Evolutionary conservation across 1,140 invertebrate genomes (phyloP).

Genomic region (Dufourea novaeangliae): DNA sequence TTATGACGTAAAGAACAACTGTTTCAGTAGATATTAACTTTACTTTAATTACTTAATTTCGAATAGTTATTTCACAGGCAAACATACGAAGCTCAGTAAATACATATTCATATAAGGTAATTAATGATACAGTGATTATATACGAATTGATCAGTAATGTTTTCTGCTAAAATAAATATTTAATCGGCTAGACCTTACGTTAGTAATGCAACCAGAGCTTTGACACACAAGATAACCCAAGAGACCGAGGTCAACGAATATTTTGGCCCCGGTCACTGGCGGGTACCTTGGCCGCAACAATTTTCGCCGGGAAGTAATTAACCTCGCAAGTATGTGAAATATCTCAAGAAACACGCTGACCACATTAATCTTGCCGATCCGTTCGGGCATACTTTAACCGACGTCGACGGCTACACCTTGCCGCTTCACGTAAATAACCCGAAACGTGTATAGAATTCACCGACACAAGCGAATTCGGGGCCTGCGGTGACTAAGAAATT

Average conservation of each 20-base stretch:
- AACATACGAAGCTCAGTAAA: too few species aligned
- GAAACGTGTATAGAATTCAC: slow-evolving; percentile 2
- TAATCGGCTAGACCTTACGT: not conserved
- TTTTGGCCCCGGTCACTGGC: not conserved
- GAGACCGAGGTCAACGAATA: not conserved
- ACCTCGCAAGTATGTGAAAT: slow-evolving; percentile 78
- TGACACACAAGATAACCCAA: not conserved
- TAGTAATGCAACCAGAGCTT: not conserved
- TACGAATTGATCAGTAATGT: too few species aligned
- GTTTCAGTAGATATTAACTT: too few species aligned
- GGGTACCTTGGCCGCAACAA: slow-evolving; percentile 68
- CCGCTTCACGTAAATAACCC: slow-evolving; percentile 21
- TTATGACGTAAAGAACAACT: not conserved
- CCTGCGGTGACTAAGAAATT: not conserved
- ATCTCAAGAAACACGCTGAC: slow-evolving; percentile 79
- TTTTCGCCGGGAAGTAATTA: slow-evolving; percentile 75
- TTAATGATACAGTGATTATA: too few species aligned
- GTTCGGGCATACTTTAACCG: slow-evolving; percentile 62
- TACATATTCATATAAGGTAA: not conserved
- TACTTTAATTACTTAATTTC: too few species aligned
- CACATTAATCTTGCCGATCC: slow-evolving; percentile 77
- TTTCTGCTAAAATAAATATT: not conserved
- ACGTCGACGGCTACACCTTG: not conserved
- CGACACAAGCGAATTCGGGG: not conserved
- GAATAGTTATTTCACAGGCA: too few species aligned